Percentiles rank a stretch among this genome's conserved stretches.
These are phyloP conservation scores for Noctilio leporinus DNA, from an alignment of 2,113 vertebrate species.

Conservation along the genomic window DNA sequence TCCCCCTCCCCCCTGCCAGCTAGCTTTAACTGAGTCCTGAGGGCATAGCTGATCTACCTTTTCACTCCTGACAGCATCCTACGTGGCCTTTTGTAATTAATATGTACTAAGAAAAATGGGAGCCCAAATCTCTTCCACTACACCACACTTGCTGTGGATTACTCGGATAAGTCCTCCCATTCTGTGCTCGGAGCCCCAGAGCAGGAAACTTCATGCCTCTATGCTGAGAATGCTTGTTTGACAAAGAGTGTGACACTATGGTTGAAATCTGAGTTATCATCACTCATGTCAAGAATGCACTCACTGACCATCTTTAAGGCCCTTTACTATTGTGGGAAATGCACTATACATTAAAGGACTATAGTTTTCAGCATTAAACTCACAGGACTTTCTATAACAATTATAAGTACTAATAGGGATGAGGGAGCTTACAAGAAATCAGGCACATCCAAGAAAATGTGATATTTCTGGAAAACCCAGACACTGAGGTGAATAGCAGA, in stretches of 20 bases:
- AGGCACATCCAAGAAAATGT: neutral
- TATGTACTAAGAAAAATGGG: neutral
- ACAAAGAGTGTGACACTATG: neutral
- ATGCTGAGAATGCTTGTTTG: neutral
- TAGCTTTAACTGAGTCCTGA: neutral
- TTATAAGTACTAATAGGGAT: neutral
- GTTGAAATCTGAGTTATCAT: neutral
- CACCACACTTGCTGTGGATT: neutral
- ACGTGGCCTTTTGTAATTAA: neutral
- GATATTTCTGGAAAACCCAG: neutral
- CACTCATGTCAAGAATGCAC: neutral
- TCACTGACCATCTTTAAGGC: neutral
- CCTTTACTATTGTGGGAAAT: neutral
- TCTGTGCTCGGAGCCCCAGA: rapidly evolving
- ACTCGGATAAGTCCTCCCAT: neutral
- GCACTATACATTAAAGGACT: neutral
- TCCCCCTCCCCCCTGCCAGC: no score
- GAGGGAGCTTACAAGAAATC: neutral
- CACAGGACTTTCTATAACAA: neutral
- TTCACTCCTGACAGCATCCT: neutral
- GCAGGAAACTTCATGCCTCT: neutral
- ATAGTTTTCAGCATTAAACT: neutral
- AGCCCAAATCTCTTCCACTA: neutral
- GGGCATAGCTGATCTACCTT: neutral
- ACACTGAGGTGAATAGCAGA: neutral